Base-by-base conservation (phyloP, 2,113 vertebrate genomes). In the Boleophthalmus pectinirostris region DNA sequence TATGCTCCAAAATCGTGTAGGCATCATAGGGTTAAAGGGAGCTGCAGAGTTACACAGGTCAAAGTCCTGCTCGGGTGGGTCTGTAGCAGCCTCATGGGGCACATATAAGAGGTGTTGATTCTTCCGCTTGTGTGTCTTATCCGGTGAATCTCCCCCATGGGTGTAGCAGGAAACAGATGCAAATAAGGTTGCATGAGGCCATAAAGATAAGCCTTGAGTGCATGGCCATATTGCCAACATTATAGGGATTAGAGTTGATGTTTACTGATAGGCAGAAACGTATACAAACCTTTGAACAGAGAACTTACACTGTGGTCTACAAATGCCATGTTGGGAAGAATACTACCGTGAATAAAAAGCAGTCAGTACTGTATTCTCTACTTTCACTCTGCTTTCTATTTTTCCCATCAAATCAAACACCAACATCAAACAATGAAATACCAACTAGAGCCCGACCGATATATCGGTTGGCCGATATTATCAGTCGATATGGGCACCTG, bases 61-160 rank as follows among this genome's bases (percentile, higher is more conserved):
- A 69, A 65, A 75, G 66, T 72, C 45, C 73, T 18, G 75, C 77
- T 66, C 73, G 70, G 69, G 56, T 77, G 82, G 35, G 8, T 56
- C 43, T 38, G 74, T 66, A 24, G 24, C 73, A 23, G 38, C 82
- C 76, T 76, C 79, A 66, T 13, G 46, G 72, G 82, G 72, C 12
- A 66, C 72, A 80, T 66, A 58, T 73, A 68, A 66, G 65, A 69
- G 58, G 68, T 73, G 71, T 73, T 68, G 35, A 73, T 69, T 51
- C 60, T 24, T 69, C 67, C 56, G 21, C 74, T 58, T 61, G 49
- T 68, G 60, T 68, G 76, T 77, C 70, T 57, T 13, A 68, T 68
- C 47, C 23, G 45, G 56, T 18, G 49, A 21, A 75, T 76, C 45
- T 51, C 71, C 74, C 79, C 47, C 75, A 21, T 64, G 73, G 81